Base-by-base conservation (phyloP, 2,888 invertebrate genomes). In the Carcina quercana region DNA sequence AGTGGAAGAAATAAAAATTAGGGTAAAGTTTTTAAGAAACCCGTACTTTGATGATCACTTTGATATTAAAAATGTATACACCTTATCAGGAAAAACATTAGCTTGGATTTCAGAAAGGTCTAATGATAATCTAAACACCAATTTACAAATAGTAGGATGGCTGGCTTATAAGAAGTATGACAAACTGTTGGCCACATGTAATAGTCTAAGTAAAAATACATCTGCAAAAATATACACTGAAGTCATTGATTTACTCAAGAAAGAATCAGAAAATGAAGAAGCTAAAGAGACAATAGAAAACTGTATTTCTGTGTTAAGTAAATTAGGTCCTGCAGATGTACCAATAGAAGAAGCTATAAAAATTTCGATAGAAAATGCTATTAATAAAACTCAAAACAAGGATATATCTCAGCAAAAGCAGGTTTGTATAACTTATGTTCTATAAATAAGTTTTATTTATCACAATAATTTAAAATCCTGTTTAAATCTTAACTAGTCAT, bases 31-130 rank as follows among this genome's bases (percentile, higher is more conserved):
- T 62, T 57, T 98, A 21, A 86, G 92, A 51, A 95, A 96, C 62
- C 89, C 91, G 0, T 94, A 86, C 62, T 91, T 91, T 72, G 97
- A 97, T 78, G 92, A 94, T 57, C 96, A 97, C 68, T 95, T 96
- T 76, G 96, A 96, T 71, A 83, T 97, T 12, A 86, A 71, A 37
- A 90, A 94, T 45, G 87, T 90, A 4, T 66, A 86, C 14, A 86
- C 89, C 55, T 75, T 95, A 22, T 85, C 93, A 28, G 97, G 97
- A 0, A 97, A 97, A 82, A 93, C 95, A 2, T 72, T 97, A 29
- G 82, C 85, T 19, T 86, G 87, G 73, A 86, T 90, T 37, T 87
- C 89, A 2, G 76, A 84, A 47, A 53, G 60, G 35, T 55, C 72
- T 40, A 55, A 74, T 32, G 78, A 88, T 43, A 59, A 78, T 37